phyloP scores from a whole-genome alignment of 2,797 vertebrate species.

The Mus caroli region DNA sequence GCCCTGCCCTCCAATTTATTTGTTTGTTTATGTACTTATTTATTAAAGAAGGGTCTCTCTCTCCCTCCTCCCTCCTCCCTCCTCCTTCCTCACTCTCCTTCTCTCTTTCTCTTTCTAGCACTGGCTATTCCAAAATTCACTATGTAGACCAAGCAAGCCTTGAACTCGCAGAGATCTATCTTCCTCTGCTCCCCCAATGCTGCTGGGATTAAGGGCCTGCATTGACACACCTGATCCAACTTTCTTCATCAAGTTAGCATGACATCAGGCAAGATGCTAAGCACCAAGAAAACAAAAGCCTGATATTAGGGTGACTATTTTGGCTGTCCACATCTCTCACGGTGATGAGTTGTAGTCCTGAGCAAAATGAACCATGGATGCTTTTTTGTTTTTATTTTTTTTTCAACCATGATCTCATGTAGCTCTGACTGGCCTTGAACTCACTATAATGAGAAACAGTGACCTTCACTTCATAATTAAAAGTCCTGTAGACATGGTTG shows the following conservation, averaged over 20 bases:
- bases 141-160: neutral
- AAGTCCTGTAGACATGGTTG: neutral
- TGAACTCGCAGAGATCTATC: neutral
- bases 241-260: neutral
- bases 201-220: neutral
- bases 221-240: neutral
- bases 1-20: neutral
- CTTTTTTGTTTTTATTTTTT: neutral
- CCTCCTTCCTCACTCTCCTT: neutral
- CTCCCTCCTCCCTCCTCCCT: neutral
- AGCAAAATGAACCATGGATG: conserved; percentile 65
- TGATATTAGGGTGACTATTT: neutral
- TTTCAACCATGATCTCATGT: neutral
- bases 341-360: neutral
- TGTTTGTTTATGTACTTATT: neutral
- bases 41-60: neutral
- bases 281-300: neutral
- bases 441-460: neutral
- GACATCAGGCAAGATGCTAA: neutral
- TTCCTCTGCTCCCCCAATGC: neutral
- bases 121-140: neutral
- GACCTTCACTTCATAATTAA: neutral
- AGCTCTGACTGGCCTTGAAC: neutral
- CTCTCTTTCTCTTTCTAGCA: neutral
- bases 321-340: neutral